A percentile compares a stretch with the other conserved stretches of the same genome.
Evolutionary conservation across 2,113 vertebrate species (phyloP).

Genomic region (Vulpes vulpes): DNA sequence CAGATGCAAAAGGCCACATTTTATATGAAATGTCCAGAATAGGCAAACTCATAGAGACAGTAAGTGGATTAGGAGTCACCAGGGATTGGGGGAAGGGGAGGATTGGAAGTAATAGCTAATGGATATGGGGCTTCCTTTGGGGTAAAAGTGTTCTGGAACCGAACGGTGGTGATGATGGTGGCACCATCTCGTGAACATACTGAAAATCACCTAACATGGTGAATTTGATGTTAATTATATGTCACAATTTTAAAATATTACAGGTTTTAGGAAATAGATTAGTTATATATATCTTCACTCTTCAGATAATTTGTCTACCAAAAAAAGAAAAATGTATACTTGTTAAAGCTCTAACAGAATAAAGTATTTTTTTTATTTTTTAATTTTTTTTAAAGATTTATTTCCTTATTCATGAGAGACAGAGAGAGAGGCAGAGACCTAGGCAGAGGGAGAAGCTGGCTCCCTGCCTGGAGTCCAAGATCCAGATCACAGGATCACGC

Average conservation of each 20-base stretch:
- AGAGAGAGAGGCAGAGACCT: too few relatives aligned
- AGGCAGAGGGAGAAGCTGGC: too few relatives aligned
- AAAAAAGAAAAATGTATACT: not conserved
- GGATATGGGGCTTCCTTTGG: not conserved
- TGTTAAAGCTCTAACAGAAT: slow-evolving; percentile 11
- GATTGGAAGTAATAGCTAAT: not conserved
- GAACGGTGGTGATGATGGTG: not conserved
- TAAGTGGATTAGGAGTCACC: not conserved
- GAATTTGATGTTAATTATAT: slow-evolving; percentile 39
- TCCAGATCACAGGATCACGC: too few relatives aligned
- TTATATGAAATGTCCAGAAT: not conserved
- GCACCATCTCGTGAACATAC: not conserved
- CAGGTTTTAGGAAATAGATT: slow-evolving; percentile 29
- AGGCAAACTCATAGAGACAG: not conserved
- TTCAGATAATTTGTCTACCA: not conserved
- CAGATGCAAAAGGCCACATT: not conserved
- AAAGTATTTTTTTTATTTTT: slow-evolving; percentile 5
- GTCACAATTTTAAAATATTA: slow-evolving; percentile 24
- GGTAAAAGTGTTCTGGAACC: not conserved
- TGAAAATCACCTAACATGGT: slow-evolving; percentile 7
- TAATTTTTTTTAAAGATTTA: too few relatives aligned
- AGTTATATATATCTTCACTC: slow-evolving; percentile 43
- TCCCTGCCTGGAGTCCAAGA: too few relatives aligned
- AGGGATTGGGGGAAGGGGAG: not conserved
- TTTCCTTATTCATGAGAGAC: too few relatives aligned